Evolutionary conservation across 2,113 vertebrate genomes (phyloP).

Genomic region (Bagarius yarrelli): DNA sequence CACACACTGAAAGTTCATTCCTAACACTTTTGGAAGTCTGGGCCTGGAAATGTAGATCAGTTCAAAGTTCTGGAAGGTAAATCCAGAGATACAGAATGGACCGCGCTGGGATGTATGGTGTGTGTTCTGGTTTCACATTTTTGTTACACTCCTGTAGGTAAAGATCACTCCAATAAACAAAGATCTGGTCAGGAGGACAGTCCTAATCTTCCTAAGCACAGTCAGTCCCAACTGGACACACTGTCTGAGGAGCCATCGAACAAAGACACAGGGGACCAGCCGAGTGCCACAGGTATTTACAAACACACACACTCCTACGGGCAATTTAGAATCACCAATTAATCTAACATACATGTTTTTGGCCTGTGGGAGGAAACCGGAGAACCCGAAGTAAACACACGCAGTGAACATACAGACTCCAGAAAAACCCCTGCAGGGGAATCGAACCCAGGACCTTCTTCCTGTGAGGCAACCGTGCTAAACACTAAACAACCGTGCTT

Average conservation of each 20-base stretch:
- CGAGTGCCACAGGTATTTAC: constrained; percentile 56
- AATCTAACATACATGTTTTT: no score
- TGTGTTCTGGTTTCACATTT: neutral
- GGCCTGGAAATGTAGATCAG: neutral
- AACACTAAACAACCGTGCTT: no score
- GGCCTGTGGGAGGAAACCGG: no score
- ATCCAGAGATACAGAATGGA: neutral
- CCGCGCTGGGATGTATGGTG: neutral
- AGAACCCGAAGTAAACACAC: no score
- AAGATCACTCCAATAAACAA: constrained; percentile 43
- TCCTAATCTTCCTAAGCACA: constrained; percentile 29
- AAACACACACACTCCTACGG: neutral
- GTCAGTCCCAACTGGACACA: constrained; percentile 22
- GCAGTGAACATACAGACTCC: no score
- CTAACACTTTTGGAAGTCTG: neutral
- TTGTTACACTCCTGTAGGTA: constrained; percentile 44
- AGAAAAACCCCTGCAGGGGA: no score
- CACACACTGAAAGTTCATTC: neutral
- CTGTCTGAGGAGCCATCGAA: constrained; percentile 41
- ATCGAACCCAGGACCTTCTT: no score
- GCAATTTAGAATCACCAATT: no score
- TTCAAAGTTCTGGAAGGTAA: neutral
- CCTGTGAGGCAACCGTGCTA: no score
- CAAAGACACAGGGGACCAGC: constrained; percentile 56
- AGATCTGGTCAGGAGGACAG: constrained; percentile 34